Conservation (phyloP, 2,797 vertebrate genomes). For the Poeciliopsis presidionis region DNA sequence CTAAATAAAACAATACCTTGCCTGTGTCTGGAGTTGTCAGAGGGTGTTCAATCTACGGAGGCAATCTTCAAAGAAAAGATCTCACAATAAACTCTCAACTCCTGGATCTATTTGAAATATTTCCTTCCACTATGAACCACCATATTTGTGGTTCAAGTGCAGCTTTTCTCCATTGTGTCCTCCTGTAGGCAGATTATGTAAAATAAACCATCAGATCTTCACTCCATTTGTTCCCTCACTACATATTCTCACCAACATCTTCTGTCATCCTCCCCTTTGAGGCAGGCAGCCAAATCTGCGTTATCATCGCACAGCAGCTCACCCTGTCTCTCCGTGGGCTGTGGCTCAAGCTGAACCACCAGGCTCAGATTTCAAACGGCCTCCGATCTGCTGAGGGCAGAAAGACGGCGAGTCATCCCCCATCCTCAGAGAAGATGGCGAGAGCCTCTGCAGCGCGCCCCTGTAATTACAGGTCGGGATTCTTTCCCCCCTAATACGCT, state of each 20-base stretch:
- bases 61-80: neutral
- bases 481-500: conserved; percentile 71
- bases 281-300: conserved; percentile 38
- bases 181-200: conserved; percentile 2
- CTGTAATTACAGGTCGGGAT: conserved; percentile 79
- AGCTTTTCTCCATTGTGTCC: conserved; percentile 7
- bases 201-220: conserved; percentile 26
- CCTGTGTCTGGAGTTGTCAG: conserved; percentile 24
- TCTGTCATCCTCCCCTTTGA: conserved; percentile 40
- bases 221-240: conserved; percentile 7
- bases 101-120: neutral
- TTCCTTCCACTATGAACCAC: neutral
- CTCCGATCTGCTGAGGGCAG: conserved; percentile 63
- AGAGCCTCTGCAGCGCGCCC: conserved; percentile 62
- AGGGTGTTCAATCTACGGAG: conserved; percentile 18
- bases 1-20: conserved; percentile 47
- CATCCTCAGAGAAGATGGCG: conserved; percentile 53
- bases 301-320: conserved; percentile 52
- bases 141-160: conserved; percentile 10
- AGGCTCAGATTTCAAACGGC: conserved; percentile 75
- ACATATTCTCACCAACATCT: conserved; percentile 28
- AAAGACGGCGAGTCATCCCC: conserved; percentile 51
- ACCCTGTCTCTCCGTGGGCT: conserved; percentile 34
- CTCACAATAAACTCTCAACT: neutral
- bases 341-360: conserved; percentile 43